phyloP scores from a whole-genome alignment of 2,113 vertebrate species.

The Phaethornis superciliosus region DNA sequence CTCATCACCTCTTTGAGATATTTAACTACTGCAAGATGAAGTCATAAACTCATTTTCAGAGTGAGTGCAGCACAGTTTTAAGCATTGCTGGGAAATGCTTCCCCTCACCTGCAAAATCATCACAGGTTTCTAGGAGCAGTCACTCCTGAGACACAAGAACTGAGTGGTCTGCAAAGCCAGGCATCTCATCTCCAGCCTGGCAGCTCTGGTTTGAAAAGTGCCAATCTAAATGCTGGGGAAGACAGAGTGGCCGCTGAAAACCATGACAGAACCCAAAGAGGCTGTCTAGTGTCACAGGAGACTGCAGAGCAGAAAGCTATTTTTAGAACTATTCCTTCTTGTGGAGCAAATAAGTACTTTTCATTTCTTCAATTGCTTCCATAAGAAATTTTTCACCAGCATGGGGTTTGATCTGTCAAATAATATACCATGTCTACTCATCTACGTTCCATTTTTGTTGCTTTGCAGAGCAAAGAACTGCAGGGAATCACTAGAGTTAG shows the following conservation, averaged over 20 bases:
- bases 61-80: background rate
- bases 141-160: background rate
- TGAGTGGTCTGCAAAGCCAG: background rate
- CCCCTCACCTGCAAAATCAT: background rate
- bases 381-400: background rate
- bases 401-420: background rate
- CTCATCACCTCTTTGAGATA: background rate
- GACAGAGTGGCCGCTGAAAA: background rate
- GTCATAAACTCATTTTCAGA: background rate
- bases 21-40: background rate
- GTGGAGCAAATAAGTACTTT: background rate
- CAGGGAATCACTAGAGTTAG: background rate
- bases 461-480: background rate
- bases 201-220: background rate
- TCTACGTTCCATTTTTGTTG: background rate
- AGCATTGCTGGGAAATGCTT: background rate
- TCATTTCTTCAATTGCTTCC: background rate
- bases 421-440: background rate
- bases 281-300: background rate
- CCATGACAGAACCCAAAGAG: background rate
- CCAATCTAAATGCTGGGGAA: background rate
- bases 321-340: constrained; percentile 5
- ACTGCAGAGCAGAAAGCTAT: background rate
- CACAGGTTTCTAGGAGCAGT: background rate
- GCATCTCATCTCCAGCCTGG: background rate